Evolutionary conservation across 2,888 invertebrate genomes (phyloP), one percentile per base, ranked within the genome.

Genomic region (Tetragnatha montana): DNA sequence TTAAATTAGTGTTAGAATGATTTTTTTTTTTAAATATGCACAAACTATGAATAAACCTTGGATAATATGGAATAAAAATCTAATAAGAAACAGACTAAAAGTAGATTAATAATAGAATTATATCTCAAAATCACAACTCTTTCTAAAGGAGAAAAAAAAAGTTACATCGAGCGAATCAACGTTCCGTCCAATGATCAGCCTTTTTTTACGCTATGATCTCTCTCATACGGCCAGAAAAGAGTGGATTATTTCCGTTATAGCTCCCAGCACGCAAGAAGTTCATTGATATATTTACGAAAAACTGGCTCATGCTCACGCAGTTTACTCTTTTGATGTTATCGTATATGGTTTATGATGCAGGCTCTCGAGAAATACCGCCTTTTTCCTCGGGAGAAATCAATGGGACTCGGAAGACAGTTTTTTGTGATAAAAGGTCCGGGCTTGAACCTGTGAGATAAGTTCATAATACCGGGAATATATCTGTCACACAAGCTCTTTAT

Each of bases 261-360:
- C 17, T 60, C 60, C 12, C 60, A 12, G 12, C 60, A 60, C 60
- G 60, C 60, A 60, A 60, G 60, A 60, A 60, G 60, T 60, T 60
- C 60, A 60, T 60, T 60, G 60, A 60, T 60, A 60, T 60, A 60
- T 60, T 60, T 60, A 60, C 60, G 60, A 60, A 60, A 60, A 60
- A 60, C 12, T 17, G 4, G 8, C 12, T 17, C 14, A 17, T 60
- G 6, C 17, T 4, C 12, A 17, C 12, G 60, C 60, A 60, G 60
- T 12, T 60, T 60, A 60, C 60, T 17, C 17, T 17, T 60, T 60
- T 60, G 60, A 60, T 60, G 60, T 60, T 60, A 60, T 60, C 60
- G 60, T 60, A 60, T 60, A 60, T 60, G 17, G 60, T 60, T 60
- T 60, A 60, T 60, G 60, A 60, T 60, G 60, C 60, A 17, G 12